Evolutionary conservation across 2,797 vertebrate species (phyloP), one percentile per base, ranked within the genome.

Genomic region (Protonibea diacanthus): DNA sequence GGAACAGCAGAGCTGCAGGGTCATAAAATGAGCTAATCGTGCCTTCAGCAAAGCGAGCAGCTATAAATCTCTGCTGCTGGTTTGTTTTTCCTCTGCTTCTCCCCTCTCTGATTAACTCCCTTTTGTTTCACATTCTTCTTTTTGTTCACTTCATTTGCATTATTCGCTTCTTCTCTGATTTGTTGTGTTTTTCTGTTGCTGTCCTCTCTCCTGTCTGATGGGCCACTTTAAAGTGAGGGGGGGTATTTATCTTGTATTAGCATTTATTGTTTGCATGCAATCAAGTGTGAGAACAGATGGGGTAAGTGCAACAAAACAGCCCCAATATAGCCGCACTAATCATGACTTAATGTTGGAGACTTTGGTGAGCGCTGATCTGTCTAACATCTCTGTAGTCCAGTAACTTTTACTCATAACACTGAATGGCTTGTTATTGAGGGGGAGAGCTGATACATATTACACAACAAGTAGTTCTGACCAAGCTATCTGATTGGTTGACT

Each of bases 11-110:
- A 66, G 66, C 55, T 18, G 29, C 55, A 23, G 58, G 74, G 25
- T 78, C 76, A 51, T 81, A 87, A 88, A 90, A 64, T 42, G 0
- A 71, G 38, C 8, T 68, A 33, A 76, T 76, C 59, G 62, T 66
- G 70, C n/a, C 69, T 68, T 45, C 25, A 23, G 63, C 71, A 53
- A 63, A 82, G 33, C n/a, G 10, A 59, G 52, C 62, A 14, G 65
- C 70, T 45, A 20, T 73, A 85, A 82, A 79, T 72, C 72, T 65
- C 29, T 14, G 8, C 62, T 42, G 11, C 57, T 58, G 12, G 23
- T 4, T 47, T 71, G 6, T 14, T 38, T 51, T 29, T 70, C 42
- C 40, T 21, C 42, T 20, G 1, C 52, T 10, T 51, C 56, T 20
- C 51, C 63, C 29, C 29, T 56, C 25, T 38, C 63, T 17, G 10